These are phyloP conservation scores for Selene dorsalis DNA, from an alignment of 2,797 vertebrate genomes.

Conservation along the genomic window DNA sequence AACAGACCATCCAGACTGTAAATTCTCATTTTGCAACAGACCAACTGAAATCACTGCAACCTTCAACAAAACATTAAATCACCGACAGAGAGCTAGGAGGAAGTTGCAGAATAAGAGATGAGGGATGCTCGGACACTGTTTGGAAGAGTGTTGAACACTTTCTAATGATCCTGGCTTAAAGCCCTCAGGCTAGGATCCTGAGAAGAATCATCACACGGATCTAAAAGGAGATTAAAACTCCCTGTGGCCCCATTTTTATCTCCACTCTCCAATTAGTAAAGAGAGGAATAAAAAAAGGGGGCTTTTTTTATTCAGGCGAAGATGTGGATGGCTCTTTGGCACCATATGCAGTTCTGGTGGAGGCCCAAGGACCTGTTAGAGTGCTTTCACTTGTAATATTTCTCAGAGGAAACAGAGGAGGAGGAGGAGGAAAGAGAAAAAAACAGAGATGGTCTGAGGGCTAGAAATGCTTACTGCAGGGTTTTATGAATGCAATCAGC, in stretches of 20 bases:
- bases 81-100: constrained; percentile 32
- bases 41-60: constrained; percentile 39
- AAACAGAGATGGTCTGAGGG: constrained; percentile 55
- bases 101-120: constrained; percentile 3
- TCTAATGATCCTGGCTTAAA: constrained; percentile 71
- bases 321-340: constrained; percentile 78
- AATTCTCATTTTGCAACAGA: constrained; percentile 26
- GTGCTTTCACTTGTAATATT: constrained; percentile 81
- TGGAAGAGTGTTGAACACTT: constrained; percentile 63
- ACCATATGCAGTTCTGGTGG: constrained; percentile 48
- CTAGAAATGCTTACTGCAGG: constrained; percentile 82
- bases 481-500: constrained; percentile 82
- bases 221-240: constrained; percentile 76
- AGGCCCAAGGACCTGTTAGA: constrained; percentile 76
- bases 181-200: constrained; percentile 58
- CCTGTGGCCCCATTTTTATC: constrained; percentile 67
- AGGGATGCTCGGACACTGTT: constrained; percentile 47
- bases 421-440: constrained; percentile 55
- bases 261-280: constrained; percentile 76
- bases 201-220: constrained; percentile 65
- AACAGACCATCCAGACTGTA: constrained; percentile 16
- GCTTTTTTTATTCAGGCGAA: constrained; percentile 67
- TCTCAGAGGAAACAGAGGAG: constrained; percentile 58
- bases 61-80: constrained; percentile 55
- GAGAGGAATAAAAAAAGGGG: constrained; percentile 62